Evolutionary conservation across 2,113 vertebrate genomes (phyloP).

Genomic region (Ursus arctos): DNA sequence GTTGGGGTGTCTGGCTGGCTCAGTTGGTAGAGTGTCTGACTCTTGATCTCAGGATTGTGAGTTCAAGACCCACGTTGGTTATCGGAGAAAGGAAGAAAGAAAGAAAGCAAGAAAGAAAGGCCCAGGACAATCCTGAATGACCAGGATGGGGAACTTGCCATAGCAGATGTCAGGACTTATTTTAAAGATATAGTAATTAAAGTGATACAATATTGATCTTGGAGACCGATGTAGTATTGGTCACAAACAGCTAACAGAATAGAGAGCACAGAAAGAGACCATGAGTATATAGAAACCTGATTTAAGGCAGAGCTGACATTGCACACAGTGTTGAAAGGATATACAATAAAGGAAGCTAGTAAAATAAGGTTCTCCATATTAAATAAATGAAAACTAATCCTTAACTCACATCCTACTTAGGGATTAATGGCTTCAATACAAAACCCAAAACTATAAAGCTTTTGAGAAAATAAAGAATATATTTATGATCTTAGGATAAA

Average conservation of each 20-base stretch:
- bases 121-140: neutral
- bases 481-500: neutral
- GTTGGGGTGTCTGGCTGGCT: neutral
- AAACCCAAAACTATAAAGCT: slow-evolving; percentile 56
- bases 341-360: neutral
- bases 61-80: neutral
- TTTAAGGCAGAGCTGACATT: neutral
- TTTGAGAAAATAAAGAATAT: slow-evolving; percentile 33
- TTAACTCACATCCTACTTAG: neutral
- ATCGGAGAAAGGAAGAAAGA: neutral
- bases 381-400: neutral
- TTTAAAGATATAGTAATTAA: neutral
- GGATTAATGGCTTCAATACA: slow-evolving; percentile 41
- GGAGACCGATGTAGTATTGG: neutral
- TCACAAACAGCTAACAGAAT: neutral
- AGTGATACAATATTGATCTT: neutral
- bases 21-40: neutral
- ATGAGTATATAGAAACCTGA: neutral
- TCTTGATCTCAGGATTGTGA: neutral
- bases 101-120: neutral
- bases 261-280: neutral
- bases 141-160: neutral
- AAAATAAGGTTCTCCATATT: neutral
- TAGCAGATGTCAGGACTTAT: neutral
- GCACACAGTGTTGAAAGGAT: neutral